Evolutionary conservation across 1,140 invertebrate genomes (phyloP).

Genomic region (Berghia stephanieae): DNA sequence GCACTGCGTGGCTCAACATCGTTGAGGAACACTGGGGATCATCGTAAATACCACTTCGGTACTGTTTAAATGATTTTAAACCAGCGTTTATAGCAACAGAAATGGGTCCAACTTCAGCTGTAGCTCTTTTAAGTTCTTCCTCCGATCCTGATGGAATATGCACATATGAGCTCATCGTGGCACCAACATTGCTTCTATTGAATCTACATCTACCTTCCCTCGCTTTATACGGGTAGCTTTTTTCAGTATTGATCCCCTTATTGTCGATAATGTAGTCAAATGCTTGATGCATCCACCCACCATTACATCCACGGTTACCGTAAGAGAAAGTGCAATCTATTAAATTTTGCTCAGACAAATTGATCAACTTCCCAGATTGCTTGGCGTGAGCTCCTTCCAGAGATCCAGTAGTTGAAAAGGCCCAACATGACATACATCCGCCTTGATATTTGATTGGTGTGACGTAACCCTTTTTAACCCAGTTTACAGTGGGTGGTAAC

Average conservation of each 20-base stretch:
- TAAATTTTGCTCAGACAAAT: slow-evolving; percentile 95
- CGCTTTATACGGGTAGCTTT: slow-evolving; percentile 68
- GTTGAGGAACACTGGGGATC: slow-evolving; percentile 47
- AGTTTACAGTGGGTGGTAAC: slow-evolving; percentile 79
- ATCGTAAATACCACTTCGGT: slow-evolving; percentile 47
- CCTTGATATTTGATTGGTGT: slow-evolving; percentile 86
- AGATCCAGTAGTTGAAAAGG: slow-evolving; percentile 77
- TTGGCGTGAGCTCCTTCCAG: slow-evolving; percentile 95
- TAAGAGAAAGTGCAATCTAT: slow-evolving; percentile 83
- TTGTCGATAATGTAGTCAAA: slow-evolving; percentile 92
- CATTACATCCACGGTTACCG: slow-evolving; percentile 93
- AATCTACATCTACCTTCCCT: slow-evolving; percentile 69
- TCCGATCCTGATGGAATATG: slow-evolving; percentile 73
- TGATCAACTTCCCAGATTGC: slow-evolving; percentile 82
- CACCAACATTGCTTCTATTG: slow-evolving; percentile 41
- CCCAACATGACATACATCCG: slow-evolving; percentile 54
- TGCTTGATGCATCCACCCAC: slow-evolving; percentile 92
- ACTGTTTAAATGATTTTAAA: slow-evolving; percentile 78
- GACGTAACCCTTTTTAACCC: slow-evolving; percentile 84
- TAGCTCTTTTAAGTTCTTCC: slow-evolving; percentile 75
- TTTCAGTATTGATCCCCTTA: slow-evolving; percentile 89
- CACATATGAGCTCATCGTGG: slow-evolving; percentile 74
- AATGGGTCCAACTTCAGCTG: slow-evolving; percentile 83
- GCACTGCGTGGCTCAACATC: slow-evolving; percentile 69
- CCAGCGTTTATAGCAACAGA: slow-evolving; percentile 89